Percentiles rank a stretch among this genome's conserved stretches.
phyloP scores from a whole-genome alignment of 1,140 invertebrate species.

The Heliothis subflexa region DNA sequence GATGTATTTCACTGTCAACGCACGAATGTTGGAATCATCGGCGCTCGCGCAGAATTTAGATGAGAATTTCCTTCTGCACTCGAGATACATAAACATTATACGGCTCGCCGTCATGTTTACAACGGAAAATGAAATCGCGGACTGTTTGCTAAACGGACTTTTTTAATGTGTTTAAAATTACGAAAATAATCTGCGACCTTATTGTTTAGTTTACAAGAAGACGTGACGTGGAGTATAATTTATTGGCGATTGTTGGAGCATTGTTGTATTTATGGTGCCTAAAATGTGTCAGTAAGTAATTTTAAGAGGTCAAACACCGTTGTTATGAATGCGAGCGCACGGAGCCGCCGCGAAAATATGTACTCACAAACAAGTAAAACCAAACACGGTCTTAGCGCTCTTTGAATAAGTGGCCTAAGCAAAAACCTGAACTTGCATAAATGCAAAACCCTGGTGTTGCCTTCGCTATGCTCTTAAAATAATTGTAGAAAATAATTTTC shows the following conservation, averaged over 20 bases:
- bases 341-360: constrained; percentile 77
- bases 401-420: constrained; percentile 65
- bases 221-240: constrained; percentile 61
- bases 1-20: constrained; percentile 75
- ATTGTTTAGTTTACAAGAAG: constrained; percentile 62
- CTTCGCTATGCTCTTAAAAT: constrained; percentile 44
- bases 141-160: constrained; percentile 70
- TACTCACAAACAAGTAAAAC: constrained; percentile 73
- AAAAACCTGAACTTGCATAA: constrained; percentile 67
- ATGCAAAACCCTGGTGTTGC: constrained; percentile 55
- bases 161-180: constrained; percentile 80
- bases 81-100: constrained; percentile 82
- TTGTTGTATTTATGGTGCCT: constrained; percentile 49
- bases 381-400: constrained; percentile 68
- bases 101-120: constrained; percentile 80
- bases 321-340: constrained; percentile 82
- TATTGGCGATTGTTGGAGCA: constrained; percentile 46
- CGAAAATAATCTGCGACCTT: constrained; percentile 66
- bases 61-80: constrained; percentile 80
- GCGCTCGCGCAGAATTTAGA: constrained; percentile 79
- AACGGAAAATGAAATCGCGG: constrained; percentile 78
- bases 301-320: constrained; percentile 76
- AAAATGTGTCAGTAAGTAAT: constrained; percentile 74
- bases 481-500: constrained; percentile 59
- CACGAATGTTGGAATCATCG: constrained; percentile 81